Evolutionary conservation across 2,113 vertebrate genomes (phyloP), one percentile per base, ranked within the genome.

Genomic region (Regulus satrapa): DNA sequence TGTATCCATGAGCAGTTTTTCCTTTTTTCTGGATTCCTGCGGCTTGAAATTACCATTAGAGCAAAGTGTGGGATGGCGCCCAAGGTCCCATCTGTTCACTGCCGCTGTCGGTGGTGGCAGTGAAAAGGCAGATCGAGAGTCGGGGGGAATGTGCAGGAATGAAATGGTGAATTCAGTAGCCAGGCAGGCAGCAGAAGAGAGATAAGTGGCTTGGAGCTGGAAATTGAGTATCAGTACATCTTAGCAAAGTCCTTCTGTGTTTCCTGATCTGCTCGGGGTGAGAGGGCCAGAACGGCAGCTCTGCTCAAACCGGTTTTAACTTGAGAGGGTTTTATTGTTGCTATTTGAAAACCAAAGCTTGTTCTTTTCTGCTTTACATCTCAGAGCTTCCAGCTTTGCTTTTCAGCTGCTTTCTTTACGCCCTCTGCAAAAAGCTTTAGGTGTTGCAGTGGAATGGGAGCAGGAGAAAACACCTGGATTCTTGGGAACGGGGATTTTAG

Each of bases 221-320:
- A 23, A 56, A 15, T 23, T 62, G 5, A 75, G 13, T 61, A 19
- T 77, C 64, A 49, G 21, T 26, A 18, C 23, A 74, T 46, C 23
- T 45, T 11, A 23, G 10, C 54, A 0, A 54, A 49, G 43, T 49
- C 8, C 3, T 73, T 76, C 28, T 31, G 5, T 66, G 54, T 67
- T 92, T 34, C 8, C 46, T 45, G 15, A 32, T 71, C 51, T 9
- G 0, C 46, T 58, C 17, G 21, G 25, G 49, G 9, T 58, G 41
- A 25, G 38, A 18, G 0, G 5, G 29, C 6, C 3, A 46, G 66
- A 18, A 18, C 4, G 45, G 14, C 21, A 23, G 10, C 6, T 79
- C 59, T 59, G 25, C 46, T 74, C 69, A n/a, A 24, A 18, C 85
- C 32, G 74, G 3, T 84, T 91, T 84, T 28, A 25, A 49, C 18